phyloP scores from a whole-genome alignment of 2,113 vertebrate species.

The Morone chrysops region DNA sequence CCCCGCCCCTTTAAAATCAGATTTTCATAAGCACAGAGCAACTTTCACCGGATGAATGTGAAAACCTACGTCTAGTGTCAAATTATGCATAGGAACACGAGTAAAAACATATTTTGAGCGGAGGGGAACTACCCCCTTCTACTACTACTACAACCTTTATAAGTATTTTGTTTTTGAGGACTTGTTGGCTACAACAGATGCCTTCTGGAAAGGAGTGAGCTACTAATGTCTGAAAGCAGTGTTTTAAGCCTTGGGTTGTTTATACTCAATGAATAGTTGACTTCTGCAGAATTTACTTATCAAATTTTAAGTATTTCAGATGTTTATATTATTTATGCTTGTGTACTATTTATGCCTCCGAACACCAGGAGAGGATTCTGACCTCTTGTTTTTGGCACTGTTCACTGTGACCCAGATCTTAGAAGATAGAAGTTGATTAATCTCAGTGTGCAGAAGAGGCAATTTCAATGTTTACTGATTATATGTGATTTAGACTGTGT shows the following conservation, averaged over 20 bases:
- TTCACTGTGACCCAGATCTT: slow-evolving; percentile 60
- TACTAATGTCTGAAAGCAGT: neutral
- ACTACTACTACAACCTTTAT: too few relatives aligned
- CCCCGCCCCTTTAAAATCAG: too few relatives aligned
- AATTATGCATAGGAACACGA: too few relatives aligned
- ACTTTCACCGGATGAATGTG: too few relatives aligned
- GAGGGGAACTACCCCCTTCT: too few relatives aligned
- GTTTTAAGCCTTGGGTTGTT: neutral
- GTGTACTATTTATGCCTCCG: neutral
- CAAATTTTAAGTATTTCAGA: too few relatives aligned
- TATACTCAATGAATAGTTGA: neutral
- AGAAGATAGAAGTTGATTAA: slow-evolving; percentile 58
- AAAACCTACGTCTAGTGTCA: too few relatives aligned
- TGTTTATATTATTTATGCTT: neutral
- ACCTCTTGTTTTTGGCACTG: slow-evolving; percentile 42
- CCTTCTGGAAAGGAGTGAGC: neutral
- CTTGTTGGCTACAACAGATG: neutral
- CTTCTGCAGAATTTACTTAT: too few relatives aligned
- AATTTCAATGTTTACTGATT: slow-evolving; percentile 42
- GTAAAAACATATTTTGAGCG: too few relatives aligned
- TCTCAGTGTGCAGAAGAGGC: slow-evolving; percentile 15
- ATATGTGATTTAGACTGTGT: slow-evolving; percentile 13
- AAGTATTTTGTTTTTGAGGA: neutral
- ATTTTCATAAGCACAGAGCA: too few relatives aligned
- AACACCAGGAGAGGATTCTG: slow-evolving; percentile 32